Base-by-base conservation (phyloP, 2,797 vertebrate species). In the Tolypeutes matacus region DNA sequence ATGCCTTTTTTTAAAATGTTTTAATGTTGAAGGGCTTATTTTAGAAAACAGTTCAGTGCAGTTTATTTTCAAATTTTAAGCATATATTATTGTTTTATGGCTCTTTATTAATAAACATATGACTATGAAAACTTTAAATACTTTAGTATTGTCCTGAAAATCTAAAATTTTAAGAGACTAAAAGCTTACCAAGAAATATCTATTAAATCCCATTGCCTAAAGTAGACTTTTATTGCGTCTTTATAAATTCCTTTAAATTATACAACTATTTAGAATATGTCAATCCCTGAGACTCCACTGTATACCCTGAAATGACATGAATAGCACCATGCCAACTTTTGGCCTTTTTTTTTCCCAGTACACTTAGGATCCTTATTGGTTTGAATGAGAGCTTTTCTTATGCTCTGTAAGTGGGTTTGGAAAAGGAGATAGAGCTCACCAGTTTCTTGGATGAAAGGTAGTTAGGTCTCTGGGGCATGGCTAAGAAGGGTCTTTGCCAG, bases 231-330 rank as follows among this genome's bases (percentile, higher is more conserved):
- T 97, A 97, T 97, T 98, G 95, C 97, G 98, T 97, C 97, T 97
- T 96, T 97, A 98, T 97, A 98, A 98, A 98, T 98, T 98, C 97
- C 98, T 98, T 98, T 98, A 98, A 98, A 97, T 98, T 98, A 98
- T 97, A 97, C 97, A 98, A 98, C 98, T 98, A 98, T 98, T 98
- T 98, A 97, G 97, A 97, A 97, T 98, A 98, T 96, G 97, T 98
- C 98, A 98, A 97, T 97, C 97, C 98, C 96, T 97, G 96, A 98
- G 97, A 97, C 97, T 97, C 97, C 95, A 96, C 97, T 98, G 95
- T 96, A 95, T 97, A 88, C 96, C 96, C 49, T 97, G 97, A 97
- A 96, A 98, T 97, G 97, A 97, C 97, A 98, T 91, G 86, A 23
- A 60, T 60, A 17, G 77, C 56, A 25, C 94, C 87, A 58, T 96